Evolutionary conservation across 2,113 vertebrate genomes (phyloP).

Genomic region (Macroglossus sobrinus): DNA sequence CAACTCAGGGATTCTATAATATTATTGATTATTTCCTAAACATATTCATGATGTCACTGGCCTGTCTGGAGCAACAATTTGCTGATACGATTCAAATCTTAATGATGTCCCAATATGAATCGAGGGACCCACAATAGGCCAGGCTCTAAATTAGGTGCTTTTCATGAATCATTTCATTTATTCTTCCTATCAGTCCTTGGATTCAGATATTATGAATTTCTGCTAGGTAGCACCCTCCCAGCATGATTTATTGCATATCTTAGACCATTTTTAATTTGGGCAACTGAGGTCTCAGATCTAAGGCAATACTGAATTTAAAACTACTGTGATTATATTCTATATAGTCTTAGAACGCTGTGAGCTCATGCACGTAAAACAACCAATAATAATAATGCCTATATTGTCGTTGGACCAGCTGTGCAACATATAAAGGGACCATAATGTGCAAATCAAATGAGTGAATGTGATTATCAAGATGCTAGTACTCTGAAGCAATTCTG

Average conservation of each 20-base stretch:
- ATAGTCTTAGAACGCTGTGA: background rate
- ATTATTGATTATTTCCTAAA: background rate
- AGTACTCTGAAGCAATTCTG: background rate
- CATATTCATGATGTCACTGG: background rate
- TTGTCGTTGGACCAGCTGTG: background rate
- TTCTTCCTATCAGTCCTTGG: background rate
- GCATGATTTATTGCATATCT: background rate
- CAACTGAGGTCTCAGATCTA: background rate
- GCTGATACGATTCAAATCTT: constrained; percentile 6
- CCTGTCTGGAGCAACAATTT: background rate
- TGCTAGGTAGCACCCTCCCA: background rate
- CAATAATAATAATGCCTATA: background rate
- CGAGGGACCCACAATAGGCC: background rate
- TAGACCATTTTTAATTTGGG: background rate
- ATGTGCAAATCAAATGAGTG: background rate
- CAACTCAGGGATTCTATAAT: background rate
- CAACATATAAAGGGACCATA: background rate
- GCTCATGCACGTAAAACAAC: background rate
- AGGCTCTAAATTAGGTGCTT: background rate
- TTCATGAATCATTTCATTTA: background rate
- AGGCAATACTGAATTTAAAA: background rate
- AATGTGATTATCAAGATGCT: background rate
- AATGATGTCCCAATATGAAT: background rate
- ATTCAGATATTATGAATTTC: background rate
- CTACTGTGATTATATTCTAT: background rate